Evolutionary conservation across 2,113 vertebrate genomes (phyloP).

Genomic region (Pseudonaja textilis): DNA sequence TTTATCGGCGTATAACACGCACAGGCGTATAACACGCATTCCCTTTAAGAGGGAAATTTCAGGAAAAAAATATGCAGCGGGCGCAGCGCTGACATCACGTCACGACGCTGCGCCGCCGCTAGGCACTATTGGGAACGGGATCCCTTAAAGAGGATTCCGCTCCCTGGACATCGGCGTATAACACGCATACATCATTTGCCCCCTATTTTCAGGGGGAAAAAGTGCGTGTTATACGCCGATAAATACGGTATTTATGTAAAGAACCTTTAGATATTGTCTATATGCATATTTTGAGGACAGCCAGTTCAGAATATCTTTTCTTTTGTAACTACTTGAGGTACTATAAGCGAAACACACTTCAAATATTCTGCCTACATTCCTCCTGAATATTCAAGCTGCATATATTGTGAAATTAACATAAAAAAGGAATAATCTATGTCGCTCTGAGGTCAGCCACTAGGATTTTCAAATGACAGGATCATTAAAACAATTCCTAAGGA

Average conservation of each 20-base stretch:
- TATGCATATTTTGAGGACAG: background rate
- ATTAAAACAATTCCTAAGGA: slow-evolving; percentile 60
- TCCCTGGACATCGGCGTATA: too few species aligned
- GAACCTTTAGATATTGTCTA: background rate
- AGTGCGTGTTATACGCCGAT: too few species aligned
- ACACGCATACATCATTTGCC: too few species aligned
- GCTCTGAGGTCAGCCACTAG: slow-evolving; percentile 47
- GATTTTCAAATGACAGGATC: slow-evolving; percentile 44
- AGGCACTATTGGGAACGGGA: too few species aligned
- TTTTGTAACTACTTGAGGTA: slow-evolving; percentile 15
- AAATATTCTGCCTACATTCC: slow-evolving; percentile 43
- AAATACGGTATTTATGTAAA: background rate
- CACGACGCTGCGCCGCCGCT: too few species aligned
- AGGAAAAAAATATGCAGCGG: too few species aligned
- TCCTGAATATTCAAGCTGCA: slow-evolving; percentile 31
- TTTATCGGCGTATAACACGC: too few species aligned
- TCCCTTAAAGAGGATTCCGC: too few species aligned
- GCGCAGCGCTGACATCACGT: too few species aligned
- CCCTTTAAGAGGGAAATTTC: too few species aligned
- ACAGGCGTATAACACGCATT: too few species aligned
- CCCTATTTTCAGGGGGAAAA: too few species aligned
- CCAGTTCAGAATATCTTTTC: background rate
- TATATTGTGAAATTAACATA: slow-evolving; percentile 31
- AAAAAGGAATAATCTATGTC: slow-evolving; percentile 33
- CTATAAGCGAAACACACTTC: slow-evolving; percentile 33